Evolutionary conservation across 2,797 vertebrate genomes (phyloP), one percentile per base, ranked within the genome.

Genomic region (Spinibarbus caldwelli): DNA sequence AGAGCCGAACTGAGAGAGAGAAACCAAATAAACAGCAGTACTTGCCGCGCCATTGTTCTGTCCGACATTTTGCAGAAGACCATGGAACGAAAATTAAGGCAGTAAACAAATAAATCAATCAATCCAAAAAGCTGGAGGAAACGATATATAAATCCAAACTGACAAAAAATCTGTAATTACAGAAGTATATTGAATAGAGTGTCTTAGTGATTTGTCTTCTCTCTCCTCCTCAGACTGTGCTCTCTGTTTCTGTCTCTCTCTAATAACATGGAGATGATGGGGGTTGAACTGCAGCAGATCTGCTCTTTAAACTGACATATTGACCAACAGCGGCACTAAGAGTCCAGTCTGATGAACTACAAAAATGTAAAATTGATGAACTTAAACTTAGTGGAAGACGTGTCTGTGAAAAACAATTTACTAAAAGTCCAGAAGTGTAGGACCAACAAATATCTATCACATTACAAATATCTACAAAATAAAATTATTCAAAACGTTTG

Each of bases 321-420:
- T 92, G 89, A 89, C 82, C 86, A 90, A 94, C 82, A 93, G 91
- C 87, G 90, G 87, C 92, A 90, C 91, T 88, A 38, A 38, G 80
- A 83, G 87, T 85, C 41, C 31, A 68, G 15, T 54, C 17, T 41
- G 2, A 43, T 21, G 47, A 84, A 57, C 29, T 54, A 77, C 52
- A 77, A 9, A 57, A 11, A 26, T 3, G 0, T 26, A 2, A 45
- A 45, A 71, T 43, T 2, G 0, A 12, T 29, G 1, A n/a, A 57
- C 6, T 54, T 36, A 4, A 23, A 2, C 7, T 38, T 6, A 38
- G 0, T 57, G 4, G 4, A 1, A 38, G 23, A 15, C 3, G 6
- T 5, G 0, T 43, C 2, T 5, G 23, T 36, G 31, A 36, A 76
- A 54, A 26, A 5, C 29, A 10, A 0, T 26, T 26, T 17, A 29